Conservation (phyloP, 1,140 invertebrate species). For the Zaprionus capensis region DNA sequence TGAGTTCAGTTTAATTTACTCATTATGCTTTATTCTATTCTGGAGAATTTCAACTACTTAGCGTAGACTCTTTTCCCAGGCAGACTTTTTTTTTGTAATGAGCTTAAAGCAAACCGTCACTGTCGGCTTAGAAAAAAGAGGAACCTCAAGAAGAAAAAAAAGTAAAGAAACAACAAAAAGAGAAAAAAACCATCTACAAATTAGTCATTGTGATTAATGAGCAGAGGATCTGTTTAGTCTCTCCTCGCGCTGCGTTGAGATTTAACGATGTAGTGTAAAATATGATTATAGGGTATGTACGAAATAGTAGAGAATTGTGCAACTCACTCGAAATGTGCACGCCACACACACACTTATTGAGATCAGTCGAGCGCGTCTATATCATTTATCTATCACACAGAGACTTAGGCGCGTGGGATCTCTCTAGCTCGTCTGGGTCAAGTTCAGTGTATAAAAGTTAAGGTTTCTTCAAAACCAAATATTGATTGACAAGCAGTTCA, state of each 20-base stretch:
- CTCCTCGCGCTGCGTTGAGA: conserved; percentile 38
- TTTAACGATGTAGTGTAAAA: conserved; percentile 18
- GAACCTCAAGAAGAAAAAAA: conserved; percentile 17
- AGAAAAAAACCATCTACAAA: conserved; percentile 43
- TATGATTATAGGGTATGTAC: conserved; percentile 48
- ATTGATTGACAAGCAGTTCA: conserved; percentile 26
- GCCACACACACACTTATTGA: conserved; percentile 49
- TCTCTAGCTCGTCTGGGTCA: conserved; percentile 54
- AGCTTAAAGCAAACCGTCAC: conserved; percentile 55
- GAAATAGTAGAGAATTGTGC: conserved; percentile 31
- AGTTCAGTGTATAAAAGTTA: conserved; percentile 50
- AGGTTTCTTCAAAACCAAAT: conserved; percentile 5
- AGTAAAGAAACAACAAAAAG: background rate
- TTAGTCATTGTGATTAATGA: conserved; percentile 79
- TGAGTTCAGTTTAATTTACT: background rate
- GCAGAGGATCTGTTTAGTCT: conserved; percentile 16
- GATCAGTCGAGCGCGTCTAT: conserved; percentile 53
- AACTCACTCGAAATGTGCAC: conserved; percentile 37
- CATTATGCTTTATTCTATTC: background rate
- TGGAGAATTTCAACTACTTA: conserved; percentile 3
- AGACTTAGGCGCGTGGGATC: conserved; percentile 10
- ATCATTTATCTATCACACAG: background rate
- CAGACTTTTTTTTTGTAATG: conserved; percentile 47
- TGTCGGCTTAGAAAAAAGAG: conserved; percentile 40
- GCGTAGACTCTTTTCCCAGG: conserved; percentile 22